Base-by-base conservation (phyloP, 1,140 invertebrate genomes). In the Brachionus sp. region DNA sequence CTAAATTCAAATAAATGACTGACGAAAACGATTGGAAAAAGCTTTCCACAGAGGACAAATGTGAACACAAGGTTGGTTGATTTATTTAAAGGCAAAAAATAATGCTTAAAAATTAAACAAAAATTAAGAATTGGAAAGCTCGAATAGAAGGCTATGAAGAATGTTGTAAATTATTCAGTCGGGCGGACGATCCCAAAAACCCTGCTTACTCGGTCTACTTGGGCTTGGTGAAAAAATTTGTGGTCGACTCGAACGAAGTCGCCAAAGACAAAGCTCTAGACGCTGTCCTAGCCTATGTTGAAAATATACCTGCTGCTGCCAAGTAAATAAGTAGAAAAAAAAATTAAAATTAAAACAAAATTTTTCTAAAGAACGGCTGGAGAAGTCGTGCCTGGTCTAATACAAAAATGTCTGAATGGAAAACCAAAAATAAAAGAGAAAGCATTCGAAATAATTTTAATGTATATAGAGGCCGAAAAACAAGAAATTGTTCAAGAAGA, bases 391-490 rank as follows among this genome's bases (percentile, higher is more conserved):
- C 91, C 91, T 62, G 95, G 94, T 16, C 92, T 98, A 84, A 93
- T 98, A 0, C 90, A 92, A 46, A 98, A 98, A 90, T 97, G 95
- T 88, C 92, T 98, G 82, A 94, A 93, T 53, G 94, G 95, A 0
- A 95, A 93, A 90, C 91, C 93, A 1, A 96, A 95, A 88, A 97
- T 95, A 3, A 96, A 94, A 89, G 95, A 98, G 84, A 90, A 96
- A 13, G 93, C 94, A 6, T 90, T 93, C 50, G 95, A 97, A 88
- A 92, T 98, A 80, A 92, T 93, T 2, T 90, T 98, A 62, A 95
- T 97, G 93, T 97, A 93, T 87, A 92, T 98, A 85, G 96, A 98
- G 90, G 95, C 97, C 85, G 96, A 98, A 87, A 97, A 97, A 88
- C 93, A 95, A 84, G 96, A 98, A 85, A 88, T 86, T 77, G 88